phyloP scores from a whole-genome alignment of 2,113 vertebrate species.

The Apistogramma diplotaenia region DNA sequence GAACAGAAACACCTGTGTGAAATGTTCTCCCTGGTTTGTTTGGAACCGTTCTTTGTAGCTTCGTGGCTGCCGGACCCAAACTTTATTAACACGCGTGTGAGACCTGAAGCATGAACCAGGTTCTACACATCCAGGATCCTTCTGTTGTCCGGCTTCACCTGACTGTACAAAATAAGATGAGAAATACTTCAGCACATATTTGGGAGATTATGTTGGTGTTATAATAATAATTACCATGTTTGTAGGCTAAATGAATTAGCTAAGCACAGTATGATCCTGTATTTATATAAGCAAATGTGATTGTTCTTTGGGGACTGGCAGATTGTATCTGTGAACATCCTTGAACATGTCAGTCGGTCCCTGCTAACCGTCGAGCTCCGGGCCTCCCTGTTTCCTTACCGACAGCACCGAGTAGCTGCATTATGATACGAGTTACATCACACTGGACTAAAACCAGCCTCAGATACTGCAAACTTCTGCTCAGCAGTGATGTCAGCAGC shows the following conservation, averaged over 20 bases:
- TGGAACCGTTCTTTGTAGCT: too few relatives aligned
- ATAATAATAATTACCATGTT: neutral
- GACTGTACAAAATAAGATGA: neutral
- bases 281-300: too few relatives aligned
- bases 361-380: too few relatives aligned
- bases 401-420: neutral
- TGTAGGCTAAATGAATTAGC: too few relatives aligned
- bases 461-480: too few relatives aligned
- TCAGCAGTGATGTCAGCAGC: too few relatives aligned
- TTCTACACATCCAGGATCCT: neutral
- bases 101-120: neutral
- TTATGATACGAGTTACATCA: neutral
- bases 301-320: too few relatives aligned
- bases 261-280: too few relatives aligned
- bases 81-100: accelerated
- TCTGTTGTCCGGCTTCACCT: neutral
- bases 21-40: neutral
- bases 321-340: too few relatives aligned
- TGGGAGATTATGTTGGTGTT: neutral
- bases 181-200: neutral
- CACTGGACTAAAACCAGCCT: neutral
- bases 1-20: neutral
- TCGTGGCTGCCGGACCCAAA: accelerated
- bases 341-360: too few relatives aligned
- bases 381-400: too few relatives aligned